These are phyloP conservation scores for Mimachlamys varia DNA, from an alignment of 2,888 invertebrate species.

Conservation along the genomic window DNA sequence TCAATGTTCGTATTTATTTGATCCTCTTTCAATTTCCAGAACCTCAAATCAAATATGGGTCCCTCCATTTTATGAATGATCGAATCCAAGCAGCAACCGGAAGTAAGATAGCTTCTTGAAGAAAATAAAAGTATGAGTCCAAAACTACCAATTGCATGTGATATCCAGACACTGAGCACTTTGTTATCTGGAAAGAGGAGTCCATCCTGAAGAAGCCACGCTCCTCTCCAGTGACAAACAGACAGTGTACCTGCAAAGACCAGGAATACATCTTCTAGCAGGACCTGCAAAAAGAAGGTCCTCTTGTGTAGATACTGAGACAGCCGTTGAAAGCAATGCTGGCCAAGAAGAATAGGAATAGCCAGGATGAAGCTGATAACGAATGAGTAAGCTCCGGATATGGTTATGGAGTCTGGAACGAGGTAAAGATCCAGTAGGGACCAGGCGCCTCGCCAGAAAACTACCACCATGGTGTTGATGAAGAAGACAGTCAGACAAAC, in stretches of 20 bases:
- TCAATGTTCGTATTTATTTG: not conserved
- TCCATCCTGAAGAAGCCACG: not conserved
- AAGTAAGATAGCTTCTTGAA: not conserved
- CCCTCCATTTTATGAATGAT: conserved; percentile 10
- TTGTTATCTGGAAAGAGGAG: not conserved
- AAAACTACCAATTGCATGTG: not conserved
- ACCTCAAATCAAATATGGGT: not conserved
- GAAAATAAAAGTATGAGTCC: not conserved
- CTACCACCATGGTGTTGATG: not conserved
- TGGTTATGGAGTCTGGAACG: not conserved
- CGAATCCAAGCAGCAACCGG: not conserved
- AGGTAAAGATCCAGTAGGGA: not conserved
- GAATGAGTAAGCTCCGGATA: not conserved
- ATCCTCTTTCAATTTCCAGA: not conserved
- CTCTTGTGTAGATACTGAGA: not conserved
- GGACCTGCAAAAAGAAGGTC: not conserved
- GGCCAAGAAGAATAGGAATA: not conserved
- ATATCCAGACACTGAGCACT: conserved; percentile 1
- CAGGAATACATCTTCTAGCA: not conserved
- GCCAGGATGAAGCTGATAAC: not conserved
- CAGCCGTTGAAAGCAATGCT: not conserved
- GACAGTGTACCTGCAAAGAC: not conserved
- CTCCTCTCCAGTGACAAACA: conserved; percentile 12
- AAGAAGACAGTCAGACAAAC: not conserved
- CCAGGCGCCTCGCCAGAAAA: not conserved